Base-by-base conservation (phyloP, 2,797 vertebrate genomes). In the Melanotaenia parkinsoni region DNA sequence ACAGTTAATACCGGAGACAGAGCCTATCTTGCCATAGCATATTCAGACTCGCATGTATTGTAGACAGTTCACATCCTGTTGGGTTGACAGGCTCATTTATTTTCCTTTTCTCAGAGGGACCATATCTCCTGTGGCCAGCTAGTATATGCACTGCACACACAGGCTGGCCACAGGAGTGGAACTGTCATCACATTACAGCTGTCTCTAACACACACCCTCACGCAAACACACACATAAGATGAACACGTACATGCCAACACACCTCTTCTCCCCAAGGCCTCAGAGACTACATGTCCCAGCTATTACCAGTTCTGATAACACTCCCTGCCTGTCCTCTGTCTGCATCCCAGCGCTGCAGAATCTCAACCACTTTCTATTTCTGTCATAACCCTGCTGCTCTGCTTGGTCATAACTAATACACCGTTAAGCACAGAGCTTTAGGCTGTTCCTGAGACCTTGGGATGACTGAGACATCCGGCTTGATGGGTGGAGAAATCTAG, bases 11-110 rank as follows among this genome's bases (percentile, higher is more conserved):
- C 24, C 51, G 60, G 58, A 86, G 82, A 89, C 76, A 75, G 85
- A 82, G 72, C 68, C 66, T 76, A 63, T 85, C 76, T 72, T 68
- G 54, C 77, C 72, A 60, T 70, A 75, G 57, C 78, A 71, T 78
- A 76, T 84, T 81, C 72, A 70, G 69, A 65, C 77, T 67, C 74
- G 67, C 62, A 59, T 88, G 81, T 89, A 76, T 77, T 76, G 67
- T 59, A 90, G 91, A 91, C 89, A 89, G 89, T 86, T 91, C 82
- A 86, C 90, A 90, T 91, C 86, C 86, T 81, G 88, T 80, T 72
- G 12, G 63, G 72, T 73, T 94, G 94, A 94, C 93, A 95, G 89
- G 70, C 90, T 88, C 89, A 93, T 95, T 94, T 93, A 91, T 95
- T 94, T 90, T 83, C 81, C 81, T 45, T 67, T 88, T 82, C 89